phyloP scores from a whole-genome alignment of 2,888 invertebrate species.

The Psococerastis gibbosa region DNA sequence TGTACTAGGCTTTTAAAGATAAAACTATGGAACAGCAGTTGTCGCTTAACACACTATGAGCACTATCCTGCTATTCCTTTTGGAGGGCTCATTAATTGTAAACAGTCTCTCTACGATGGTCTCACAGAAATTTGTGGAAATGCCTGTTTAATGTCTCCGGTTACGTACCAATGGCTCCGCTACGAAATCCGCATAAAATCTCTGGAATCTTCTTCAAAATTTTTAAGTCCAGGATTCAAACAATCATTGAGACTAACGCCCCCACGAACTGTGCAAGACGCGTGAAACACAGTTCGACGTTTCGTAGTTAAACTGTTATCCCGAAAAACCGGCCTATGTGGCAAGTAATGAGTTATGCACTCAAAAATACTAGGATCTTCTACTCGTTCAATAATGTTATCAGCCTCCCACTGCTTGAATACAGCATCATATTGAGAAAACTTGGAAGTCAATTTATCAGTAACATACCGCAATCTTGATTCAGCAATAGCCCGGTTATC shows the following conservation, averaged over 20 bases:
- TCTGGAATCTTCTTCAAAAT: too few relatives aligned
- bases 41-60: too few relatives aligned
- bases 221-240: background rate
- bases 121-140: too few relatives aligned
- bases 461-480: background rate
- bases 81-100: too few relatives aligned
- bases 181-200: too few relatives aligned
- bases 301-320: background rate
- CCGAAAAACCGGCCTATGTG: background rate
- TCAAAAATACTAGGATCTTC: background rate
- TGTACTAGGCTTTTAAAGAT: too few relatives aligned
- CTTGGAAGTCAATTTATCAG: background rate
- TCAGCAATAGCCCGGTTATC: background rate
- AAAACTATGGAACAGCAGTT: too few relatives aligned
- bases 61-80: too few relatives aligned
- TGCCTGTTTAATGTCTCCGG: too few relatives aligned
- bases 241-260: background rate
- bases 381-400: background rate
- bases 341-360: background rate
- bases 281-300: background rate
- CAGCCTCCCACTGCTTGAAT: background rate
- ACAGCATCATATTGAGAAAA: background rate
- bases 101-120: too few relatives aligned
- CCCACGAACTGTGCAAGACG: background rate
- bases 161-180: too few relatives aligned